phyloP scores from a whole-genome alignment of 2,113 vertebrate genomes.

The Poeciliopsis prolifica region DNA sequence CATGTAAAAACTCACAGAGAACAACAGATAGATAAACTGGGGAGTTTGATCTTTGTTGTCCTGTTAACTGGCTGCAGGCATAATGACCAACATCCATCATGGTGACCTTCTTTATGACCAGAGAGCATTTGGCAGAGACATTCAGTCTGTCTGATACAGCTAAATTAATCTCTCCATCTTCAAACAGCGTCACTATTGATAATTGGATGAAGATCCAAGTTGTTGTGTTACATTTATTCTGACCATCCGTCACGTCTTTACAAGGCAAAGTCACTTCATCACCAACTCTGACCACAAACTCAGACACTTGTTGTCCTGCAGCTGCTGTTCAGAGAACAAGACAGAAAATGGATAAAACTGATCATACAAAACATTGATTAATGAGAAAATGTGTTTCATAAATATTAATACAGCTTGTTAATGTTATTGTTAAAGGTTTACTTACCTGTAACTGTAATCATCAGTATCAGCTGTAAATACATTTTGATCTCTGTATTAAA shows the following conservation, averaged over 20 bases:
- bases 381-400: background rate
- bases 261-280: constrained; percentile 15
- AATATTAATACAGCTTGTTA: background rate
- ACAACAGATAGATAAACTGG: too few relatives aligned
- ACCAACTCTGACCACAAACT: background rate
- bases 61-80: background rate
- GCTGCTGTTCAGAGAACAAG: background rate
- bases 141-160: background rate
- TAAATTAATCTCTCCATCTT: background rate
- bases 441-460: constrained; percentile 10
- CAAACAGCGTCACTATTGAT: background rate
- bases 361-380: too few relatives aligned
- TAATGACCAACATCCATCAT: background rate
- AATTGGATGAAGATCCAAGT: background rate
- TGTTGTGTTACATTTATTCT: background rate
- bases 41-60: rapidly evolving
- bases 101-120: background rate
- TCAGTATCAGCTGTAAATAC: background rate
- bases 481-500: background rate
- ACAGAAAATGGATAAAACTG: background rate
- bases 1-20: too few relatives aligned
- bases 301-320: background rate
- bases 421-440: background rate
- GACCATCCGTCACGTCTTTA: constrained; percentile 4
- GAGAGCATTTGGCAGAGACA: background rate